These are phyloP conservation scores for Caerostris darwini DNA, from an alignment of 1,140 invertebrate species.

Conservation along the genomic window DNA sequence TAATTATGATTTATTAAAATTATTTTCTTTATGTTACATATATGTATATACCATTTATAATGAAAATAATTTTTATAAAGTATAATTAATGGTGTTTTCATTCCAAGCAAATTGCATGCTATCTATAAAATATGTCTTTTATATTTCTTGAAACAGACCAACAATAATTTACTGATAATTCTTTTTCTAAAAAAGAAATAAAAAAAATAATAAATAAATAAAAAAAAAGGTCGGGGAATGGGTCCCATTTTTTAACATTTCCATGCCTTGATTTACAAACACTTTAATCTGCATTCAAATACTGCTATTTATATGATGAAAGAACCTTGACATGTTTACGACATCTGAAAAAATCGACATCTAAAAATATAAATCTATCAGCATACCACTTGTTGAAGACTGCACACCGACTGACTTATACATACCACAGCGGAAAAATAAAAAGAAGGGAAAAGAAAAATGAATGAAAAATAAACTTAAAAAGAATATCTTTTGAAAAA, in stretches of 20 bases:
- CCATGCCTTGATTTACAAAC: background rate
- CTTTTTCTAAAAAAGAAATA: no score
- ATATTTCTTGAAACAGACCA: no score
- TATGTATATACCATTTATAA: no score
- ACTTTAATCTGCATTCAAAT: slow-evolving; percentile 6
- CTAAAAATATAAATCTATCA: slow-evolving; percentile 37
- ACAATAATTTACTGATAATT: no score
- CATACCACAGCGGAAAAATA: background rate
- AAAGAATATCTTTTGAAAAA: slow-evolving; percentile 18
- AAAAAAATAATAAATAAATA: no score
- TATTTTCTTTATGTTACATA: no score
- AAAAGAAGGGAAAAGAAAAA: background rate
- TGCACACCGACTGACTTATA: slow-evolving; percentile 13
- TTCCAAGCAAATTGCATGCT: no score
- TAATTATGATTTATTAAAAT: no score
- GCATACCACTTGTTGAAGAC: slow-evolving; percentile 46
- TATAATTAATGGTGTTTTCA: no score
- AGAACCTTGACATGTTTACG: slow-evolving; percentile 11
- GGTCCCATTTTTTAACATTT: background rate
- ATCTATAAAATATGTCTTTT: no score
- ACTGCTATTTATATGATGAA: slow-evolving; percentile 11
- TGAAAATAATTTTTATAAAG: no score
- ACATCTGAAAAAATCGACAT: background rate
- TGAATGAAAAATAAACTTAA: background rate
- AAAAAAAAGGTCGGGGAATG: no score